Evolutionary conservation across 2,113 vertebrate genomes (phyloP), one percentile per base, ranked within the genome.

Genomic region (Dromas ardeola): DNA sequence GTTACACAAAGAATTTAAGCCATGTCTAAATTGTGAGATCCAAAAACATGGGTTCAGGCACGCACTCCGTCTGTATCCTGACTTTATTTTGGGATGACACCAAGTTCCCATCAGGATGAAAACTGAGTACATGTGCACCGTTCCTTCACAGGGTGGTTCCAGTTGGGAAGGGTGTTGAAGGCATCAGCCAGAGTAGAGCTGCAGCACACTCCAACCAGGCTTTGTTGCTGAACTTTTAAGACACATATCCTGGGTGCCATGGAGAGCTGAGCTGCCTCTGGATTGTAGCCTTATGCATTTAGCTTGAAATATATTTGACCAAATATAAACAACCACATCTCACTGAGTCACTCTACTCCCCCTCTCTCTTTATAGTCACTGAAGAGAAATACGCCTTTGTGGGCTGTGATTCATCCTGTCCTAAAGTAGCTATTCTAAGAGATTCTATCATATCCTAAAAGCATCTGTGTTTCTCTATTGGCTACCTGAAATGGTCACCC

Each of bases 301-400:
- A 93, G 85, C 93, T 90, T 52, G 62, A 96, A 95, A 96, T 95
- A 93, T 34, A 80, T 91, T 91, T 88, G 81, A 90, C 96, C 95
- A 96, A 95, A 96, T 96, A 96, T 90, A 97, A 96, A 96, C 95
- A 96, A 94, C 66, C 90, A 93, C 96, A 93, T 97, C 89, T 94
- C 90, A 96, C 85, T 96, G 96, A 97, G 74, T 97, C 96, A 97
- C 81, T 80, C 88, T 61, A 96, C 95, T 96, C 96, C 95, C 87
- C 84, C 96, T 95, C 90, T 94, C 93, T 95, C 95, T 94, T 97
- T 94, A 91, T 88, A 96, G 95, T 79, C 95, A 88, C 95, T 82
- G 30, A 94, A 93, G 74, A 95, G 90, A 93, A 97, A 96, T 5
- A 96, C 74, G 81, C 90, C 80, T 80, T 92, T 95, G 92, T 94